Evolutionary conservation across 2,888 invertebrate species (phyloP).

Genomic region (Adineta ricciae): DNA sequence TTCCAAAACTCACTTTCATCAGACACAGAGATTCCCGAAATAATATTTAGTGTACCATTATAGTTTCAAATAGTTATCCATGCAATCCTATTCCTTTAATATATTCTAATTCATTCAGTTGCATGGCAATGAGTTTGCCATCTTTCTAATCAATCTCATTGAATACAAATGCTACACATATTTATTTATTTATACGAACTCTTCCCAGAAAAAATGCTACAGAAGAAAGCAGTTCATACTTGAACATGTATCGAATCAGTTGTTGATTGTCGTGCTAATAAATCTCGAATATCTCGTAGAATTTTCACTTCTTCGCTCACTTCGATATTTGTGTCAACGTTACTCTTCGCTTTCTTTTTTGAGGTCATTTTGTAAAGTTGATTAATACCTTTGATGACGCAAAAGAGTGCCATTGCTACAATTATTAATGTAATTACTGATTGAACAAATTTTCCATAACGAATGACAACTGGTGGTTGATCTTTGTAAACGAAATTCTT

Average conservation of each 20-base stretch:
- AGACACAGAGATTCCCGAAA: too few species aligned
- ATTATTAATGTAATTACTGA: neutral
- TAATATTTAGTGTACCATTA: too few species aligned
- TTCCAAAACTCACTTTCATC: too few species aligned
- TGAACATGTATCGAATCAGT: neutral
- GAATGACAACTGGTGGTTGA: neutral
- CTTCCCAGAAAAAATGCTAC: too few species aligned
- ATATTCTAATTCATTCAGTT: too few species aligned
- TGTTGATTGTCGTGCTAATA: neutral
- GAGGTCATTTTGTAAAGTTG: neutral
- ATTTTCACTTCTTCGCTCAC: neutral
- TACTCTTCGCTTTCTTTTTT: neutral
- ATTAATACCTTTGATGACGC: neutral
- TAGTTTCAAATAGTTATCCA: too few species aligned
- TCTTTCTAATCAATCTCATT: too few species aligned
- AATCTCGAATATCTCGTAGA: neutral
- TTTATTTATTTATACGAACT: too few species aligned
- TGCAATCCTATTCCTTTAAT: too few species aligned
- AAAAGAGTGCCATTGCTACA: neutral
- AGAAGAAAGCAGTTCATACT: neutral
- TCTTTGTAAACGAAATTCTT: neutral
- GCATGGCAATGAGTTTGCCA: too few species aligned
- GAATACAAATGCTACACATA: too few species aligned
- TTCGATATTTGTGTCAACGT: neutral
- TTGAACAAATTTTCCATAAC: conserved; percentile 10